Conservation (phyloP, 2,797 vertebrate species). For the Catamblyrhynchus diadema region DNA sequence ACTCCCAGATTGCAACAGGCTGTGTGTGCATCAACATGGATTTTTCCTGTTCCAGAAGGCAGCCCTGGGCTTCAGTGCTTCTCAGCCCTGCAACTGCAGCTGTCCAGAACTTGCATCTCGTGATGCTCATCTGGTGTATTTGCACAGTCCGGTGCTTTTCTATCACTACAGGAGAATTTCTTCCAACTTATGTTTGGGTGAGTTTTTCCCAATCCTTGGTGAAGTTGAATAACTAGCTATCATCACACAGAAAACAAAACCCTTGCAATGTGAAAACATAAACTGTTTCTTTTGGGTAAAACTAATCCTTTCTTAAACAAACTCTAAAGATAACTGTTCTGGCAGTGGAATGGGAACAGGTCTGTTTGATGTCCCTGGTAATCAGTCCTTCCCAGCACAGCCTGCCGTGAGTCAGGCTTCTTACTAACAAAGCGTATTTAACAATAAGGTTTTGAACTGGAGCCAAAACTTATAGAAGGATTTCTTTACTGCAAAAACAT, state of each 20-base stretch:
- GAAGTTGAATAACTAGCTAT: not conserved
- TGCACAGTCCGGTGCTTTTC: not conserved
- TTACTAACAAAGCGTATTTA: not conserved
- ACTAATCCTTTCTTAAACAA: not conserved
- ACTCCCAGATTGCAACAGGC: not conserved
- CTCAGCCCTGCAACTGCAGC: not conserved
- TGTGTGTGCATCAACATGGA: not conserved
- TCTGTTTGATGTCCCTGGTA: not conserved
- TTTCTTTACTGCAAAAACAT: not conserved
- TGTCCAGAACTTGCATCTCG: not conserved
- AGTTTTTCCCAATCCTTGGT: not conserved
- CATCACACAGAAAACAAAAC: not conserved
- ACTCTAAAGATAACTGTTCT: not conserved
- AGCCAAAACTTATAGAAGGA: not conserved
- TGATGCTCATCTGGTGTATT: not conserved
- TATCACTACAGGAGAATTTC: not conserved
- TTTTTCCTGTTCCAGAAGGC: not conserved
- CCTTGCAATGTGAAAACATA: not conserved
- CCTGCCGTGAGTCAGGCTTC: not conserved
- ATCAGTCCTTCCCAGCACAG: not conserved
- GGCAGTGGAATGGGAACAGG: not conserved
- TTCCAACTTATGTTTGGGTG: not conserved
- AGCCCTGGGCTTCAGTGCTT: not conserved
- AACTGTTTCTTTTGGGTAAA: not conserved
- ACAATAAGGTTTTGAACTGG: slow-evolving; percentile 1